phyloP scores from a whole-genome alignment of 2,797 vertebrate genomes.

The Oreonectes daqikongensis region DNA sequence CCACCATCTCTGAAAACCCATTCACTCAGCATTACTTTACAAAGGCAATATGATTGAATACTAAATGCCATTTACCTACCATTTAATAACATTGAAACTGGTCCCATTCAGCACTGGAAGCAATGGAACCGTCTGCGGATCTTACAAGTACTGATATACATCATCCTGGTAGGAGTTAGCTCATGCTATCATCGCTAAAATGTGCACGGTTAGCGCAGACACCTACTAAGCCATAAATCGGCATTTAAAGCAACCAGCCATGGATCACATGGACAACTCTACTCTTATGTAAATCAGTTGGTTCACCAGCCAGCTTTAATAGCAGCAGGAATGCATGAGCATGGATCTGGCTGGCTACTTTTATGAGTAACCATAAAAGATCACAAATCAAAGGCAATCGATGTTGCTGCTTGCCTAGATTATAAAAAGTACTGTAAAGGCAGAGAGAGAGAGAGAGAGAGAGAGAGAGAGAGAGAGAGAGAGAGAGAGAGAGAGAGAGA shows the following conservation, averaged over 20 bases:
- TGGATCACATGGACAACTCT: conserved; percentile 60
- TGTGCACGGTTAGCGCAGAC: conserved; percentile 61
- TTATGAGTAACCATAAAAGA: conserved; percentile 61
- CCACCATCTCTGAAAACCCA: background rate
- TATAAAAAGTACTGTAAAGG: conserved; percentile 58
- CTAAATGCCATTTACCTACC: background rate
- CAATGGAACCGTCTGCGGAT: background rate
- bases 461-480: conserved; percentile 35
- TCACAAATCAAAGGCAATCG: conserved; percentile 65
- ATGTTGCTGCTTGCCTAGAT: conserved; percentile 61
- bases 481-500: conserved; percentile 28
- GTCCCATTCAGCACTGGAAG: background rate
- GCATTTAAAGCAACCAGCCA: conserved; percentile 65
- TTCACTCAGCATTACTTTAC: conserved; percentile 52
- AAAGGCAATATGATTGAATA: background rate
- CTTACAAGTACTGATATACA: conserved; percentile 59
- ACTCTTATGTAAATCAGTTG: conserved; percentile 65
- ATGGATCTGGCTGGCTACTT: conserved; percentile 46
- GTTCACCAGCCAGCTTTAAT: conserved; percentile 61
- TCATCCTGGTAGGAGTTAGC: conserved; percentile 55
- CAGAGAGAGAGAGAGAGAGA: conserved; percentile 7
- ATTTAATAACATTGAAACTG: background rate
- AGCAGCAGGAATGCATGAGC: conserved; percentile 57
- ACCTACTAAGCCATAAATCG: conserved; percentile 61
- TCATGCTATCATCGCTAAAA: conserved; percentile 63